Percentiles rank a stretch among this genome's conserved stretches.
Conservation (phyloP, 2,113 vertebrate species). For the Rhea americana region DNA sequence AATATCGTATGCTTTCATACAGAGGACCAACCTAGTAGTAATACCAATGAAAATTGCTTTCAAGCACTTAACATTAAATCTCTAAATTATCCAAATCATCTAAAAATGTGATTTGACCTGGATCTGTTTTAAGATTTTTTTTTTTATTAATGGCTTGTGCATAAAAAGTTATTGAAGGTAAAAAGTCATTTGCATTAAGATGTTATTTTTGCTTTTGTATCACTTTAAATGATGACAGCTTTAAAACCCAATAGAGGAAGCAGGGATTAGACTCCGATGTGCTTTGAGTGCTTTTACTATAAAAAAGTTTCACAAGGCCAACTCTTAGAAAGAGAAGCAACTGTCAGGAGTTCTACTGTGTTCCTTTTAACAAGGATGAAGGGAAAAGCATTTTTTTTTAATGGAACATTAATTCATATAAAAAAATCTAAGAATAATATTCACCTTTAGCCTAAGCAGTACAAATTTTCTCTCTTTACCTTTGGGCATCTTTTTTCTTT, state of each 20-base stretch:
- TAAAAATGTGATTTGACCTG: neutral
- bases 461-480: neutral
- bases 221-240: neutral
- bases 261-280: neutral
- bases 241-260: constrained; percentile 2
- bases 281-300: constrained; percentile 2
- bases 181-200: neutral
- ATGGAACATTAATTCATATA: neutral
- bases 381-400: neutral
- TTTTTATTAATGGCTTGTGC: neutral
- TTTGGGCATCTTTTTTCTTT: neutral
- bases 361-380: neutral
- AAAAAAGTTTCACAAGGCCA: constrained; percentile 22
- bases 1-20: neutral
- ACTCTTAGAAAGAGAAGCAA: neutral
- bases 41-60: neutral
- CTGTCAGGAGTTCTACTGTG: neutral
- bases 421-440: neutral
- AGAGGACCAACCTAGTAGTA: neutral
- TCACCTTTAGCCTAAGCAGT: neutral
- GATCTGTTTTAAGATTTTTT: neutral
- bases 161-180: neutral
- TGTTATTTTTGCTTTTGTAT: neutral
- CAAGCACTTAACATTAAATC: neutral
- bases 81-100: neutral